phyloP scores from a whole-genome alignment of 2,113 vertebrate species.

The Trematocara stigmaticum region DNA sequence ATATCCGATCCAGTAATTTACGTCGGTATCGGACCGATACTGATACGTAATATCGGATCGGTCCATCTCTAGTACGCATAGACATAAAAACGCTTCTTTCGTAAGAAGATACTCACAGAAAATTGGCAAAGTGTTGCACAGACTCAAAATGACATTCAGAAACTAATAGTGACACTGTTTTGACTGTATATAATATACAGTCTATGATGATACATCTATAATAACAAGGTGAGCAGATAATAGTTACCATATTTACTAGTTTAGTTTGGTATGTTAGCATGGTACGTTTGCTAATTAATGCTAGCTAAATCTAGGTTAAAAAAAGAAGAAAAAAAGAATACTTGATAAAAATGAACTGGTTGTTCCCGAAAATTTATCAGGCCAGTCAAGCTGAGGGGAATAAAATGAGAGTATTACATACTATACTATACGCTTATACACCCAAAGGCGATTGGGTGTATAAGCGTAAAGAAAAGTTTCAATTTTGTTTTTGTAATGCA shows the following conservation, averaged over 20 bases:
- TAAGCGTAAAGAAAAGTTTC: not conserved
- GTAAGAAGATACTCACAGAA: not conserved
- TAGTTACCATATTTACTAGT: not conserved
- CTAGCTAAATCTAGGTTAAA: not conserved
- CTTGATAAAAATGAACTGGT: not conserved
- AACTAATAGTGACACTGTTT: not conserved
- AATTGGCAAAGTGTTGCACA: not conserved
- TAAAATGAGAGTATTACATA: not conserved
- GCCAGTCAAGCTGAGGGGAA: not conserved
- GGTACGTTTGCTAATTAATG: not conserved
- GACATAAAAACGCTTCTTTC: not conserved
- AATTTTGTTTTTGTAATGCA: not conserved
- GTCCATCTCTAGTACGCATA: not conserved
- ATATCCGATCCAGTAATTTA: too few species aligned
- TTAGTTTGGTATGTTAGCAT: not conserved
- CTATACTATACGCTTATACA: not conserved
- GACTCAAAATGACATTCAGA: not conserved
- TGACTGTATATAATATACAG: not conserved
- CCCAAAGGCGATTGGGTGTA: not conserved
- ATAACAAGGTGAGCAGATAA: not conserved
- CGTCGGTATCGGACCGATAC: too few species aligned
- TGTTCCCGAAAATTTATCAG: not conserved
- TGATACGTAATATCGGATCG: too few species aligned
- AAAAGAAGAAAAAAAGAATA: not conserved
- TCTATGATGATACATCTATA: not conserved